Percentiles rank a stretch among this genome's conserved stretches.
Evolutionary conservation across 2,888 invertebrate genomes (phyloP).

Genomic region (Leptopilina myrica): DNA sequence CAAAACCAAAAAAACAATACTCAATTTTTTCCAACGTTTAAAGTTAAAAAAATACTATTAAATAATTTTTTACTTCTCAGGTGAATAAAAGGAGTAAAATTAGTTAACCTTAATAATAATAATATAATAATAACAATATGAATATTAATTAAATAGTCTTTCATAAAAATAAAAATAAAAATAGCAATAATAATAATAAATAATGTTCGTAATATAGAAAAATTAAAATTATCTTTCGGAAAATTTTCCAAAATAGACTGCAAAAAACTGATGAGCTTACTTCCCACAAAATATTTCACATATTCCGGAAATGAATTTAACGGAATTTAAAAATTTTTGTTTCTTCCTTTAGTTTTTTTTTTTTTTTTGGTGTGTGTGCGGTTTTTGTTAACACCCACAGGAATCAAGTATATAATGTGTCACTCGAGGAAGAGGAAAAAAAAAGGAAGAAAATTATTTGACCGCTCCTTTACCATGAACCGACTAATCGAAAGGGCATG

Average conservation of each 20-base stretch:
- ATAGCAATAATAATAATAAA: background rate
- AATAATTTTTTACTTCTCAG: too few species aligned
- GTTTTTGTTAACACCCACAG: constrained; percentile 59
- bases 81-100: too few species aligned
- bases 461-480: constrained; percentile 45
- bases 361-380: background rate
- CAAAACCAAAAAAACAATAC: too few species aligned
- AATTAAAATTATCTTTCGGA: background rate
- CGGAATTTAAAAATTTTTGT: constrained; percentile 19
- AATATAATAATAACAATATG: too few species aligned
- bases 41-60: too few species aligned
- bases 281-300: background rate
- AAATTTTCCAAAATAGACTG: background rate
- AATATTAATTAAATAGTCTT: too few species aligned
- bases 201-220: background rate
- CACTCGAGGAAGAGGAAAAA: background rate
- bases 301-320: constrained; percentile 41
- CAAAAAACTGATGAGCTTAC: background rate
- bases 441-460: constrained; percentile 55
- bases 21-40: too few species aligned
- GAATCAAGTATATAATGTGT: constrained; percentile 42
- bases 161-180: too few species aligned
- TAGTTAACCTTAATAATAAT: too few species aligned
- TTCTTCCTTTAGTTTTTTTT: too few species aligned
- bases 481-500: constrained; percentile 66